A percentile compares a stretch with the other conserved stretches of the same genome.
Conservation (phyloP, 2,797 vertebrate species). For the Thamnophis elegans region DNA sequence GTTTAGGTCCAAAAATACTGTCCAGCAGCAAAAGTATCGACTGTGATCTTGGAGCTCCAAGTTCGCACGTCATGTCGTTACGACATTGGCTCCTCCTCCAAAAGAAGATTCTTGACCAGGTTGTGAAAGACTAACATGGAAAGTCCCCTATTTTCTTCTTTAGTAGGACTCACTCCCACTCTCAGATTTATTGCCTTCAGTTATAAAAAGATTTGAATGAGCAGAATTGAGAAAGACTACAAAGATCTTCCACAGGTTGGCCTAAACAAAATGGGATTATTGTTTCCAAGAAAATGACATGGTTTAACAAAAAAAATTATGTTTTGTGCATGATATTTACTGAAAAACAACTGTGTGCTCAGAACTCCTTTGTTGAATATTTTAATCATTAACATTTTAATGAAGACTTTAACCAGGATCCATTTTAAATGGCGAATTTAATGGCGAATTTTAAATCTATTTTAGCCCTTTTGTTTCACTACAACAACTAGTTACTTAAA, state of each 20-base stretch:
- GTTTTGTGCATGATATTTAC: slow-evolving; percentile 46
- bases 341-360: slow-evolving; percentile 65
- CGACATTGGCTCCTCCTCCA: neutral
- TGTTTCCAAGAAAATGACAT: neutral
- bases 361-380: slow-evolving; percentile 64
- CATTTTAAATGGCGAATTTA: too few species aligned
- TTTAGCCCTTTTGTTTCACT: slow-evolving; percentile 62
- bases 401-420: slow-evolving; percentile 64
- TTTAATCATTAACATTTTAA: neutral
- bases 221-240: neutral
- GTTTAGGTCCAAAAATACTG: too few species aligned
- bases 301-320: neutral
- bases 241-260: too few species aligned
- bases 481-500: slow-evolving; percentile 6
- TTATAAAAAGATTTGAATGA: slow-evolving; percentile 23
- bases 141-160: neutral
- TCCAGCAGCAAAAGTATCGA: too few species aligned
- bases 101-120: neutral
- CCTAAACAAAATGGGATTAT: neutral
- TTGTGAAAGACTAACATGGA: neutral
- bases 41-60: too few species aligned
- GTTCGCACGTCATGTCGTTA: too few species aligned
- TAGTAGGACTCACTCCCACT: neutral
- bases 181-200: neutral
- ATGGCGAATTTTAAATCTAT: slow-evolving; percentile 60